phyloP scores from a whole-genome alignment of 1,140 invertebrate species.

The Magallana angulata region DNA sequence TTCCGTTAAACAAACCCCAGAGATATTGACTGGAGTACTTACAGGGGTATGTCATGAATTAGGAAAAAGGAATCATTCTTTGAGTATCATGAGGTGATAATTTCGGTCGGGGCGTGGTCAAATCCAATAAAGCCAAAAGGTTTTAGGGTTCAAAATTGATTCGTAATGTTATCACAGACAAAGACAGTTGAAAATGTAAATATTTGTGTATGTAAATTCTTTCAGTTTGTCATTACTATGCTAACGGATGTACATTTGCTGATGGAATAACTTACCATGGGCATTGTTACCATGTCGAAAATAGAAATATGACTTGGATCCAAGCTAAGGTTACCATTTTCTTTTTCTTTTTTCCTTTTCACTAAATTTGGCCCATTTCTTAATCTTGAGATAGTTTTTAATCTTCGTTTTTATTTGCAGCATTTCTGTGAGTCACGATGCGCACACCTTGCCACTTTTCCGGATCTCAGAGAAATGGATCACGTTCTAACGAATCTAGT shows the following conservation, averaged over 20 bases:
- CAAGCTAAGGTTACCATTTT: background rate
- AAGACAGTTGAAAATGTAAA: no score
- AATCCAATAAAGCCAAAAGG: no score
- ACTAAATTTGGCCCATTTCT: background rate
- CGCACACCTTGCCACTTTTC: background rate
- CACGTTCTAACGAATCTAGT: background rate
- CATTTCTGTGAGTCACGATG: slow-evolving; percentile 31
- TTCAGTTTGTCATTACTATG: background rate
- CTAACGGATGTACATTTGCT: background rate
- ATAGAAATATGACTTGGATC: background rate
- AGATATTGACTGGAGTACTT: no score
- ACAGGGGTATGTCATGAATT: no score
- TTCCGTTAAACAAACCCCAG: no score
- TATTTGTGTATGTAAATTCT: no score
- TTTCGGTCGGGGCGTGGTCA: no score
- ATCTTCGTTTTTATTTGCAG: background rate
- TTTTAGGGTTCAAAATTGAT: no score
- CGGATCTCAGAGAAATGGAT: background rate
- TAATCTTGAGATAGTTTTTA: background rate
- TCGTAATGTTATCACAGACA: no score
- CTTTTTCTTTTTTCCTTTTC: background rate
- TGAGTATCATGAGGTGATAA: no score
- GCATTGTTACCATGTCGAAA: background rate
- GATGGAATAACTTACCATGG: background rate
- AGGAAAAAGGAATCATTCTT: no score